phyloP scores from a whole-genome alignment of 2,113 vertebrate genomes.

The Dendrocopos noguchii region DNA sequence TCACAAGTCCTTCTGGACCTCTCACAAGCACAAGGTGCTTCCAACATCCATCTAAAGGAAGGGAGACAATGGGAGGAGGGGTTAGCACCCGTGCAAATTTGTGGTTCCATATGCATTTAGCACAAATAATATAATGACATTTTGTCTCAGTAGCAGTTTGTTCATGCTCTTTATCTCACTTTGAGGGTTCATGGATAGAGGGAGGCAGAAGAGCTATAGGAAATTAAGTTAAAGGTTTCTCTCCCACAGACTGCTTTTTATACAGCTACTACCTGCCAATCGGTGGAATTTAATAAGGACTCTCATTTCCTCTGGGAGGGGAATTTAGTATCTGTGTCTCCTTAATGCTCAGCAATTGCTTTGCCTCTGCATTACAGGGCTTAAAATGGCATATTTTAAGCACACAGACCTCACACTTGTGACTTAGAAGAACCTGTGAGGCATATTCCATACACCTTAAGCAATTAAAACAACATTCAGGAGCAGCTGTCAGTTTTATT shows the following conservation, averaged over 20 bases:
- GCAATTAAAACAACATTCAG: background rate
- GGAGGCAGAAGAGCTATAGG: background rate
- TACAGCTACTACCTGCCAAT: slow-evolving; percentile 1
- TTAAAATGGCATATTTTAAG: background rate
- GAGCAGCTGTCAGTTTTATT: background rate
- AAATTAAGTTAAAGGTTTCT: background rate
- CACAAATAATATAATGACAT: background rate
- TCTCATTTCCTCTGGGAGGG: background rate
- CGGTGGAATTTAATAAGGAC: slow-evolving; percentile 16
- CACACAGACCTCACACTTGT: background rate
- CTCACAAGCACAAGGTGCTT: background rate
- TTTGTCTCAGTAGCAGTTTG: background rate
- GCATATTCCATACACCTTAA: background rate
- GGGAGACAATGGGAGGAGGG: background rate
- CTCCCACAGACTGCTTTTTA: background rate
- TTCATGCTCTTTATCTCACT: background rate
- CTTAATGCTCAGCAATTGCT: background rate
- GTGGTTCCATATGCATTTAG: background rate
- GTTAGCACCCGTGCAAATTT: background rate
- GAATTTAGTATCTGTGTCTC: background rate
- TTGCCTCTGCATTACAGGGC: background rate
- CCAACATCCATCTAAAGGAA: background rate
- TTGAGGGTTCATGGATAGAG: background rate
- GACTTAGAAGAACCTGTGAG: background rate
- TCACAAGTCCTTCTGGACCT: too few species aligned